Evolutionary conservation across 2,797 vertebrate genomes (phyloP).

Genomic region (Cryptoblepharus egeriae): DNA sequence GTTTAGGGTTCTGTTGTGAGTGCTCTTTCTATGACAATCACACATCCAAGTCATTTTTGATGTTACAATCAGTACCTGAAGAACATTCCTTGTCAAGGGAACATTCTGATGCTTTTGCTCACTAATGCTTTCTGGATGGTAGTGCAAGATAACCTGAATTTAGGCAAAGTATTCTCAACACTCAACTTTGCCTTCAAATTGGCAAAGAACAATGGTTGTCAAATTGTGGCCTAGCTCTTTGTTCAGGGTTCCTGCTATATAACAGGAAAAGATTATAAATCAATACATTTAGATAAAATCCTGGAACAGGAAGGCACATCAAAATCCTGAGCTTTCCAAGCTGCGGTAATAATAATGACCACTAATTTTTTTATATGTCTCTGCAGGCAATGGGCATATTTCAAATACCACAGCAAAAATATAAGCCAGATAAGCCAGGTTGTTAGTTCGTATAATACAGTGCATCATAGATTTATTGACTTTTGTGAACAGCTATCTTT

Average conservation of each 20-base stretch:
- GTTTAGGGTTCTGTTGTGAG: background rate
- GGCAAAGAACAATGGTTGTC: background rate
- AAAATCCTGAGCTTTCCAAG: constrained; percentile 9
- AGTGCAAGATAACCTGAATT: background rate
- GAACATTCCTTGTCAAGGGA: background rate
- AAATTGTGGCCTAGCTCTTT: background rate
- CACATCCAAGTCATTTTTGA: background rate
- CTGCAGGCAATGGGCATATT: constrained; percentile 5
- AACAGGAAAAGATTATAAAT: background rate
- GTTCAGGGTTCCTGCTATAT: background rate
- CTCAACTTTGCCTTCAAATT: background rate
- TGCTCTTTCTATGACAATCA: background rate
- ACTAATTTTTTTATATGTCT: constrained; percentile 6
- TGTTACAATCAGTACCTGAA: background rate
- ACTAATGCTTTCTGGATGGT: no score
- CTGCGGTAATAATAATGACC: constrained; percentile 9
- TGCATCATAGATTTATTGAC: constrained; percentile 24
- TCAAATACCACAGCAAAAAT: constrained; percentile 13
- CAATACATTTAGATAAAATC: background rate
- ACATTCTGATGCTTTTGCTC: background rate
- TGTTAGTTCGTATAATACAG: background rate
- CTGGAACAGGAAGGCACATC: background rate
- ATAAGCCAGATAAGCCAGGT: background rate
- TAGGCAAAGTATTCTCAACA: background rate
- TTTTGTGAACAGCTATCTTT: background rate